Evolutionary conservation across 35 echinoderm and acorn worm species (phyloP).

Genomic region (Lytechinus pictus): DNA sequence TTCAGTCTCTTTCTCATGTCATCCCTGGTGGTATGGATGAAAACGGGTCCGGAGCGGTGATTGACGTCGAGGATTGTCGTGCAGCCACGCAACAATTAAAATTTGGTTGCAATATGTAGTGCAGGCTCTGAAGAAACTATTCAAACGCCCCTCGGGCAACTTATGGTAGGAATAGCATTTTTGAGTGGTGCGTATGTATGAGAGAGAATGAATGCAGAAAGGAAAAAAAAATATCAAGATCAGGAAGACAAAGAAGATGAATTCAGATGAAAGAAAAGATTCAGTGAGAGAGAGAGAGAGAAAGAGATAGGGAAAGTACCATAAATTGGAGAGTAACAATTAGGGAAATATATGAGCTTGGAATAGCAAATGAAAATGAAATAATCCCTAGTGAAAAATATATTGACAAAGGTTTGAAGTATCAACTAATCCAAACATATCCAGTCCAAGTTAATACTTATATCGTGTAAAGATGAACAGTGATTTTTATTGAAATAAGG

Average conservation of each 20-base stretch:
- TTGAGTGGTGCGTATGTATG: background rate
- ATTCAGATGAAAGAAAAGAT: background rate
- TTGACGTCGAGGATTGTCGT: background rate
- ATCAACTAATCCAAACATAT: too few species aligned
- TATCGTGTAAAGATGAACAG: too few species aligned
- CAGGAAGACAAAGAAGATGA: background rate
- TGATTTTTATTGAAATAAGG: too few species aligned
- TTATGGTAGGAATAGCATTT: slow-evolving; percentile 3
- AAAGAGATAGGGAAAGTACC: background rate
- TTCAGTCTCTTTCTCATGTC: background rate
- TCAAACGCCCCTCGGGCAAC: background rate
- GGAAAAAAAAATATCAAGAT: background rate
- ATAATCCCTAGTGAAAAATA: too few species aligned
- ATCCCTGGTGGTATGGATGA: slow-evolving; percentile 16
- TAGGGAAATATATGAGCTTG: too few species aligned
- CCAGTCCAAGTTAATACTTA: too few species aligned
- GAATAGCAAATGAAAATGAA: too few species aligned
- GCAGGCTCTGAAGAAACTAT: background rate
- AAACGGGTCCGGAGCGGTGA: background rate
- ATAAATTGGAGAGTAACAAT: too few species aligned
- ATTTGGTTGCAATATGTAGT: background rate
- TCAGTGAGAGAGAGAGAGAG: background rate
- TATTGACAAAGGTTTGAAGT: too few species aligned
- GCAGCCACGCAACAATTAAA: slow-evolving; percentile 17
- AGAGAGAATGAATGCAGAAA: background rate